These are phyloP conservation scores for Cryptoprocta ferox DNA, from an alignment of 2,797 vertebrate genomes.

Conservation along the genomic window DNA sequence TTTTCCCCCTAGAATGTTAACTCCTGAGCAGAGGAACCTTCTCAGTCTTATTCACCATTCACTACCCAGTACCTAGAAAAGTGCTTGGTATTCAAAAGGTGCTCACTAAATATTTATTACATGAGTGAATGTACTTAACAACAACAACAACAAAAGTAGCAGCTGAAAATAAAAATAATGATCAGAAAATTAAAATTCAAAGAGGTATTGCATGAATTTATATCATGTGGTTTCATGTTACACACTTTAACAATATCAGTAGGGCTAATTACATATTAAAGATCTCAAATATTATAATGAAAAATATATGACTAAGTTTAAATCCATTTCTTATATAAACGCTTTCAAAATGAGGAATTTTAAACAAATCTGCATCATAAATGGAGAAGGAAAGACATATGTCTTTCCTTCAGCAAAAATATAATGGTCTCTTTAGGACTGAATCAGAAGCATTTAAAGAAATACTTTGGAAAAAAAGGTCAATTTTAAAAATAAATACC, in stretches of 20 bases:
- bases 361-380: slow-evolving; percentile 28
- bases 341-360: slow-evolving; percentile 40
- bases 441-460: slow-evolving; percentile 9
- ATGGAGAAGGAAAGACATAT: neutral
- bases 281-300: neutral
- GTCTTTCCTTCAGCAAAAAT: neutral
- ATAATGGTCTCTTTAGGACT: neutral
- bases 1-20: neutral
- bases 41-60: neutral
- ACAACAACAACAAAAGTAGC: slow-evolving; percentile 20
- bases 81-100: neutral
- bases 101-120: neutral
- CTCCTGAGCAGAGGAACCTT: neutral
- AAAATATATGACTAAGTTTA: slow-evolving; percentile 27
- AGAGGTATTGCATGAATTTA: neutral
- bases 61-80: neutral
- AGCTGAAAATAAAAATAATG: neutral
- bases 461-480: neutral
- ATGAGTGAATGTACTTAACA: neutral
- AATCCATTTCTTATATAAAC: neutral
- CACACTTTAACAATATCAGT: neutral
- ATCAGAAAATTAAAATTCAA: neutral
- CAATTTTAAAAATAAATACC: slow-evolving; percentile 26
- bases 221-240: neutral
- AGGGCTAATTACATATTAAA: neutral